These are phyloP conservation scores for Dinocampus coccinellae DNA, from an alignment of 2,888 invertebrate species.

Conservation along the genomic window DNA sequence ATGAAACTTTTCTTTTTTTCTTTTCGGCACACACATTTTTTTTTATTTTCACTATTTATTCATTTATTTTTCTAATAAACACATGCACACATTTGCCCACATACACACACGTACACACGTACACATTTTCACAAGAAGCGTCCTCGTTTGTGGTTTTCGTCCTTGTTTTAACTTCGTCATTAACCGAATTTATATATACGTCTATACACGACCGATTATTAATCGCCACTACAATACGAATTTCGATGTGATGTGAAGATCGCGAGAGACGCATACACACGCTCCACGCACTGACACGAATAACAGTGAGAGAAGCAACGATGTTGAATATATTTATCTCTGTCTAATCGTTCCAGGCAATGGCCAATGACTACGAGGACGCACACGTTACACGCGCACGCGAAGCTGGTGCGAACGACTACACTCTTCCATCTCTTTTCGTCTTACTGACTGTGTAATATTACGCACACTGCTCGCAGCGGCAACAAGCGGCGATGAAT, in stretches of 20 bases:
- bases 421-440: background rate
- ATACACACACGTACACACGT: background rate
- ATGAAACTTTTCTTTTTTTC: background rate
- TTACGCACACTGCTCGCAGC: background rate
- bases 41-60: background rate
- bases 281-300: background rate
- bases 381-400: constrained; percentile 29
- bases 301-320: constrained; percentile 12
- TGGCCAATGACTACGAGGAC: constrained; percentile 21
- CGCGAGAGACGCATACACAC: background rate
- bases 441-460: background rate
- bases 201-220: constrained; percentile 35
- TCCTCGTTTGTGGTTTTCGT: constrained; percentile 4
- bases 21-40: background rate
- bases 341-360: constrained; percentile 15
- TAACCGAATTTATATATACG: constrained; percentile 21
- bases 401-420: background rate
- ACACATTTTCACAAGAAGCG: background rate
- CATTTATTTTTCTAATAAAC: background rate
- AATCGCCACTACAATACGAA: constrained; percentile 33
- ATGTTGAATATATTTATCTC: constrained; percentile 3
- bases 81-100: background rate
- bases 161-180: background rate
- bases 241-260: constrained; percentile 5
- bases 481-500: constrained; percentile 19